phyloP scores from a whole-genome alignment of 2,113 vertebrate species.

The Urocitellus parryii region DNA sequence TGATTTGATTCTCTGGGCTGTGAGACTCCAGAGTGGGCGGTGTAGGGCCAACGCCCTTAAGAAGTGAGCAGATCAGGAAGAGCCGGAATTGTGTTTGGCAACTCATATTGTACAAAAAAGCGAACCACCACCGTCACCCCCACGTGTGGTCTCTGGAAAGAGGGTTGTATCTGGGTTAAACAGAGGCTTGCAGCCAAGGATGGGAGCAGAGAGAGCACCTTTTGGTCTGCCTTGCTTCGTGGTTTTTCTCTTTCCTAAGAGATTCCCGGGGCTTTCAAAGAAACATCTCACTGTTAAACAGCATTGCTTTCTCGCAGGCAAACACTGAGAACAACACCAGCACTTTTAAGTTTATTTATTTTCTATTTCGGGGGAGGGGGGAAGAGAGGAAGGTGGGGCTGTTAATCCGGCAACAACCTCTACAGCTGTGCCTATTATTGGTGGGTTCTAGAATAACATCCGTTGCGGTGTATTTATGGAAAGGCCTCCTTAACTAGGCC shows the following conservation, averaged over 20 bases:
- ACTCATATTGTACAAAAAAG: conserved; percentile 80
- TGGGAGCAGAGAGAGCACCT: conserved; percentile 55
- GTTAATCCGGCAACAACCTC: conserved; percentile 70
- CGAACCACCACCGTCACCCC: conserved; percentile 75
- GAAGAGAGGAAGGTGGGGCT: background rate
- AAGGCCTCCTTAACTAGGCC: conserved; percentile 84
- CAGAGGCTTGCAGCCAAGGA: conserved; percentile 65
- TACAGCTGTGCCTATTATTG: conserved; percentile 85
- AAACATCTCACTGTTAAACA: conserved; percentile 19
- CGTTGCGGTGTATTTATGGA: conserved; percentile 88
- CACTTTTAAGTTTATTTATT: conserved; percentile 39
- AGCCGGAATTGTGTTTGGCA: conserved; percentile 65
- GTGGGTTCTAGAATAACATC: conserved; percentile 85
- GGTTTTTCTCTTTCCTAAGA: conserved; percentile 20
- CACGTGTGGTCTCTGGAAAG: conserved; percentile 54
- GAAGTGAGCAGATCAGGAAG: conserved; percentile 25
- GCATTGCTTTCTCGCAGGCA: background rate
- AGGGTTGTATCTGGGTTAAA: conserved; percentile 71
- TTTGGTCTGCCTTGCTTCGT: background rate
- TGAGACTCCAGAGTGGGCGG: conserved; percentile 22
- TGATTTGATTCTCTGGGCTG: background rate
- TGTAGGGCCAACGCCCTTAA: background rate
- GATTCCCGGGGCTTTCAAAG: background rate
- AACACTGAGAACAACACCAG: conserved; percentile 47
- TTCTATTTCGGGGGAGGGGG: conserved; percentile 27